Evolutionary conservation across 2,797 vertebrate species (phyloP).

Genomic region (Poeciliopsis infans): DNA sequence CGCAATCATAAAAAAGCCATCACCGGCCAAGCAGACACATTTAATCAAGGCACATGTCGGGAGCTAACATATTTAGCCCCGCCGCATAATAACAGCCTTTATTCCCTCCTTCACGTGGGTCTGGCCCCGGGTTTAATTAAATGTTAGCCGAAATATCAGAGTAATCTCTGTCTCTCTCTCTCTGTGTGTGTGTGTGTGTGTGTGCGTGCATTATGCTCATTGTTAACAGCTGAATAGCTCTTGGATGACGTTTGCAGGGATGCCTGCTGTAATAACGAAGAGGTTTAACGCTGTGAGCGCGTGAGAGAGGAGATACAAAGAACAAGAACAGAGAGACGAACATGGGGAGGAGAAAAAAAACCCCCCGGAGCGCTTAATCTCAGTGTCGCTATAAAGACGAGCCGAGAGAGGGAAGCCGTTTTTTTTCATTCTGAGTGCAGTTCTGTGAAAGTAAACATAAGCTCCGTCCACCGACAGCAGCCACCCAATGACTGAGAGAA

Average conservation of each 20-base stretch:
- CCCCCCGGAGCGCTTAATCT: conserved; percentile 14
- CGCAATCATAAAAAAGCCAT: conserved; percentile 76
- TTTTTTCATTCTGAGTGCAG: conserved; percentile 40
- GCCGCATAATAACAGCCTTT: conserved; percentile 72
- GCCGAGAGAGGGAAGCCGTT: conserved; percentile 36
- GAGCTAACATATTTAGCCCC: conserved; percentile 63
- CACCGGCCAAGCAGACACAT: conserved; percentile 67
- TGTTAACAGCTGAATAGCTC: conserved; percentile 52
- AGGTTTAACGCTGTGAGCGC: conserved; percentile 3
- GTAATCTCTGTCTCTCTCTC: conserved; percentile 40
- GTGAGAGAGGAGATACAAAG: conserved; percentile 13
- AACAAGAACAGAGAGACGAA: conserved; percentile 13
- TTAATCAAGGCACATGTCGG: conserved; percentile 75
- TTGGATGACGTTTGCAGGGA: conserved; percentile 21
- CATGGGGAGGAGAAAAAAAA: too few relatives aligned
- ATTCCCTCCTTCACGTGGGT: conserved; percentile 55
- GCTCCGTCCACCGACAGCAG: conserved; percentile 53
- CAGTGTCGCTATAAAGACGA: conserved; percentile 41
- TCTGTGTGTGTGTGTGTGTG: neutral
- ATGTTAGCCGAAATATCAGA: conserved; percentile 71
- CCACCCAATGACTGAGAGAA: conserved; percentile 44
- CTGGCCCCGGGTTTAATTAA: conserved; percentile 73
- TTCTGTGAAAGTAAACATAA: conserved; percentile 52
- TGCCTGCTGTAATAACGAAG: conserved; percentile 23
- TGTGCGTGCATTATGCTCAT: conserved; percentile 46